These are phyloP conservation scores for Chaetura pelagica DNA, from an alignment of 2,113 vertebrate genomes.

Conservation along the genomic window DNA sequence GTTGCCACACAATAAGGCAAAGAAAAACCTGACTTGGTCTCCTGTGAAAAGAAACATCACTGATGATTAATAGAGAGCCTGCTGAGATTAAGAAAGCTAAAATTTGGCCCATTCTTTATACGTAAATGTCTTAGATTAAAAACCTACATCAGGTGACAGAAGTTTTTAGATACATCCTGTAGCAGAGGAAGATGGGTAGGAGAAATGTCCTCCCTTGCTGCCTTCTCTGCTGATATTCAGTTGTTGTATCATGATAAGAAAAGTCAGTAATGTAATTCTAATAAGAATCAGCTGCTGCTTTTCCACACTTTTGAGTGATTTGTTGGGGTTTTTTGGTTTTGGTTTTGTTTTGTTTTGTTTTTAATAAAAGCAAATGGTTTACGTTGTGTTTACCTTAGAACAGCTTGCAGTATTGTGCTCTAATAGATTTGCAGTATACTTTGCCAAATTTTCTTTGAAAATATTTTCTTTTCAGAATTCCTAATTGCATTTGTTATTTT, in stretches of 20 bases:
- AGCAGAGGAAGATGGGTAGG: not conserved
- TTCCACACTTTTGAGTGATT: not conserved
- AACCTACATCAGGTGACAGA: not conserved
- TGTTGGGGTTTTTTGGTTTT: too few species aligned
- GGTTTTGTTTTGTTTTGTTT: too few species aligned
- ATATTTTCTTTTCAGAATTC: not conserved
- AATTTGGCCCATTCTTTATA: not conserved
- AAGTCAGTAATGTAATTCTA: not conserved
- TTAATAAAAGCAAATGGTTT: not conserved
- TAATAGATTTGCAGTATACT: not conserved
- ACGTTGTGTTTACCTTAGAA: not conserved
- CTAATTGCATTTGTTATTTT: not conserved
- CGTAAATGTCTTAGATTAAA: not conserved
- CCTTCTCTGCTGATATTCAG: not conserved
- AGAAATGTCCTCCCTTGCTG: not conserved
- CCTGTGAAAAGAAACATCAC: not conserved
- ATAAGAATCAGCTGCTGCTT: not conserved
- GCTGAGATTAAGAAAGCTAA: not conserved
- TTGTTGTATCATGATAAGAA: not conserved
- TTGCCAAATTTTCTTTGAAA: not conserved
- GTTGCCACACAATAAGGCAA: not conserved
- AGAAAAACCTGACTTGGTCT: not conserved
- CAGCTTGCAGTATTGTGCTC: not conserved
- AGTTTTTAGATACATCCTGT: too few species aligned
- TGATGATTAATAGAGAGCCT: not conserved